Percentiles rank a stretch among this genome's conserved stretches.
These are phyloP conservation scores for Hyppa rectilinea DNA, from an alignment of 2,888 invertebrate species.

Conservation along the genomic window DNA sequence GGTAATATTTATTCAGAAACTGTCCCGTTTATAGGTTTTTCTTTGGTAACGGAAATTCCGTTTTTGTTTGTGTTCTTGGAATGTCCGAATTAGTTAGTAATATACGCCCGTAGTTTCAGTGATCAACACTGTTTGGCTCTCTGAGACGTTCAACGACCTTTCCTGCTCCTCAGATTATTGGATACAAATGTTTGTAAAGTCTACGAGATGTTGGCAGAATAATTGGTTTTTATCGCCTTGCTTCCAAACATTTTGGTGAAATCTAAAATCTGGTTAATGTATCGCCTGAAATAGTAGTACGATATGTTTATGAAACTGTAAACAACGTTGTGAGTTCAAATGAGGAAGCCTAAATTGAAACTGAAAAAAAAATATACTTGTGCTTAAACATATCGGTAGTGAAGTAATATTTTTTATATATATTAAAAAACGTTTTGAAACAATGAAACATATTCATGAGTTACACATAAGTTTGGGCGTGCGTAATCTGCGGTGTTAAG, in stretches of 20 bases:
- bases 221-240: constrained; percentile 17
- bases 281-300: background rate
- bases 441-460: constrained; percentile 65
- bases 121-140: constrained; percentile 50
- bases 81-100: constrained; percentile 52
- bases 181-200: constrained; percentile 30
- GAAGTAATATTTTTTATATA: constrained; percentile 46
- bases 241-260: constrained; percentile 20
- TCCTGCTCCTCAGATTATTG: constrained; percentile 35
- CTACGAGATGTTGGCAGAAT: constrained; percentile 15
- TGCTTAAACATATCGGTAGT: constrained; percentile 12
- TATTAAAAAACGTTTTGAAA: constrained; percentile 51
- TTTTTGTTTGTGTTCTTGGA: constrained; percentile 42
- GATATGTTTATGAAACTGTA: constrained; percentile 11
- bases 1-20: constrained; percentile 55
- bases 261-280: constrained; percentile 25
- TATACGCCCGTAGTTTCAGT: constrained; percentile 59
- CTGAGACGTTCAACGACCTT: constrained; percentile 59
- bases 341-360: constrained; percentile 19
- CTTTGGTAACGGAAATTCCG: constrained; percentile 20
- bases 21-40: constrained; percentile 54
- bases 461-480: constrained; percentile 61
- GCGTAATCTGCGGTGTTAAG: constrained; percentile 61
- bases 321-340: constrained; percentile 4
- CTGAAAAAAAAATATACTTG: constrained; percentile 21